Conservation (phyloP, 2,113 vertebrate genomes). For the Malurus elegans region DNA sequence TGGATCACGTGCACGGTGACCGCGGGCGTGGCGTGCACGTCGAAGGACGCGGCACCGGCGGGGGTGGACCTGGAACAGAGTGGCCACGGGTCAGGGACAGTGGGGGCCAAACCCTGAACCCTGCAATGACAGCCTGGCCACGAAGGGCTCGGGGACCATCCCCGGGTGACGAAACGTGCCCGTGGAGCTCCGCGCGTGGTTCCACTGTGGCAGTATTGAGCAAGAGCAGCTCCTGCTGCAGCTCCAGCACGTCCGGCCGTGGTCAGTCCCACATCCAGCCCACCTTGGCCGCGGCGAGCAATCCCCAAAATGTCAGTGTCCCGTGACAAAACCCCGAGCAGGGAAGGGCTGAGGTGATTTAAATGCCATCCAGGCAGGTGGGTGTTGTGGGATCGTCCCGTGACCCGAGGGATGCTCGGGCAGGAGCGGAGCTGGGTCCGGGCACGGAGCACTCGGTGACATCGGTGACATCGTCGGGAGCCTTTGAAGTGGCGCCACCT, state of each 20-base stretch:
- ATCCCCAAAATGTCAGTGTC: not conserved
- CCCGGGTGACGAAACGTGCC: not conserved
- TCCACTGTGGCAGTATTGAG: not conserved
- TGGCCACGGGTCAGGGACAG: too few relatives aligned
- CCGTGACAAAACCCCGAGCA: rapidly evolving
- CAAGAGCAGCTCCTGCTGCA: not conserved
- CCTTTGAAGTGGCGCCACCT: slow-evolving; percentile 40
- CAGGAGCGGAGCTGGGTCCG: rapidly evolving
- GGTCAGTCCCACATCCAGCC: not conserved
- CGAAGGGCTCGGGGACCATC: not conserved
- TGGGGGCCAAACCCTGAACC: too few relatives aligned
- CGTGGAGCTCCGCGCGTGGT: not conserved
- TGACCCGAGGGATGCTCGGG: not conserved
- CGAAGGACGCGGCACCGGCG: slow-evolving; percentile 29
- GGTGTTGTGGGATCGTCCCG: not conserved
- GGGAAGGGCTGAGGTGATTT: not conserved
- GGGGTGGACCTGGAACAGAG: slow-evolving; percentile 64
- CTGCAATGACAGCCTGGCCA: too few relatives aligned
- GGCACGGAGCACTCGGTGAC: not conserved
- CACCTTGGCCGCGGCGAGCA: not conserved
- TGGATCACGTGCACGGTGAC: slow-evolving; percentile 51
- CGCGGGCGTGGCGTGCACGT: slow-evolving; percentile 41
- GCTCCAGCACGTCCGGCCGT: not conserved
- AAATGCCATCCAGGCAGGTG: rapidly evolving
- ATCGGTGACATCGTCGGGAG: not conserved